These are phyloP conservation scores for Crocidura indochinensis DNA, from an alignment of 2,797 vertebrate species.

Conservation along the genomic window DNA sequence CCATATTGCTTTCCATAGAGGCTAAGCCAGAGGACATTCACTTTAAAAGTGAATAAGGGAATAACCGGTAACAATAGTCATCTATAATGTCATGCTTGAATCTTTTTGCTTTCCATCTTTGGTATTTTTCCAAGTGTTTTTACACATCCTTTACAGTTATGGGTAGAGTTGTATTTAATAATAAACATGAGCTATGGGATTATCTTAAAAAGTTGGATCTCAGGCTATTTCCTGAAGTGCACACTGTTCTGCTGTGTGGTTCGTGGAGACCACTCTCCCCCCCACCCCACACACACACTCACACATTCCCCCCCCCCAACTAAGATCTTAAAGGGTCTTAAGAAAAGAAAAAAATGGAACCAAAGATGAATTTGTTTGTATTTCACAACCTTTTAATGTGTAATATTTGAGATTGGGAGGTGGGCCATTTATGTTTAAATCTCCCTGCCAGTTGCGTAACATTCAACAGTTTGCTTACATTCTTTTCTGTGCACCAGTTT, in stretches of 20 bases:
- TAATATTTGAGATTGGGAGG: background rate
- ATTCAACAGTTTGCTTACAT: background rate
- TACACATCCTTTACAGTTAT: background rate
- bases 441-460: background rate
- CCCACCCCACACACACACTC: too few relatives aligned
- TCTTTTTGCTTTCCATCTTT: conserved; percentile 7
- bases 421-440: conserved; percentile 52
- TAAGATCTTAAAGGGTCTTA: background rate
- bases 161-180: background rate
- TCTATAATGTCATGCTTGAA: conserved; percentile 20
- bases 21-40: too few relatives aligned
- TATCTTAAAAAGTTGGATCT: too few relatives aligned
- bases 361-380: conserved; percentile 40
- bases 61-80: background rate
- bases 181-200: background rate
- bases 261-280: too few relatives aligned
- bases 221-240: too few relatives aligned
- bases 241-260: too few relatives aligned
- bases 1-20: too few relatives aligned
- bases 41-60: background rate
- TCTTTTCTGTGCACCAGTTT: background rate
- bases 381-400: background rate
- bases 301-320: too few relatives aligned
- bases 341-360: background rate
- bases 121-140: background rate